These are phyloP conservation scores for Pinna nobilis DNA, from an alignment of 1,140 invertebrate genomes.

Conservation along the genomic window DNA sequence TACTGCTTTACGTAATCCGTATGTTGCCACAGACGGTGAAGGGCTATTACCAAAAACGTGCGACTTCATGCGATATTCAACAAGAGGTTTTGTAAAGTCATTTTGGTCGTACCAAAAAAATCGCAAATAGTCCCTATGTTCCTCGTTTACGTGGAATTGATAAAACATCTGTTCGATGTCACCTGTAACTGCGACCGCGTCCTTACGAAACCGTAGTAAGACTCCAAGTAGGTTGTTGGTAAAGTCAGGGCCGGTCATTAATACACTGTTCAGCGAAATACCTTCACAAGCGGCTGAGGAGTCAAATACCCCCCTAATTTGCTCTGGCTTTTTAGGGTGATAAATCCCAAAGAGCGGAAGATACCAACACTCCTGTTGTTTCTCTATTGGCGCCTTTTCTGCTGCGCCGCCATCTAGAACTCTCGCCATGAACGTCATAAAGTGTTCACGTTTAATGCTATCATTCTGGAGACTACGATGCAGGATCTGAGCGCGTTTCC, in stretches of 20 bases:
- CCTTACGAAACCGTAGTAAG: conserved; percentile 44
- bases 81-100: conserved; percentile 9
- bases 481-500: neutral
- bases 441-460: conserved; percentile 4
- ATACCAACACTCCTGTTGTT: conserved; percentile 33
- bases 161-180: conserved; percentile 46
- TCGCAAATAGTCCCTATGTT: conserved; percentile 33
- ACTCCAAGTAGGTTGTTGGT: conserved; percentile 57
- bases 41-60: conserved; percentile 44
- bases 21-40: conserved; percentile 37
- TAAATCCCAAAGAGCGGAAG: conserved; percentile 40
- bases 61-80: conserved; percentile 39
- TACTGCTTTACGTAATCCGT: conserved; percentile 22
- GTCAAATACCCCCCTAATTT: conserved; percentile 39
- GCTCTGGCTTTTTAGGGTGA: conserved; percentile 32
- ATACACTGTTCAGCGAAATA: conserved; percentile 48
- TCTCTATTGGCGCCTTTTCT: conserved; percentile 23
- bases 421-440: conserved; percentile 26
- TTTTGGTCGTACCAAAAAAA: conserved; percentile 44
- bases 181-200: conserved; percentile 33
- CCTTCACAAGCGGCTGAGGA: conserved; percentile 33
- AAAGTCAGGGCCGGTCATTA: conserved; percentile 64
- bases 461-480: conserved; percentile 9
- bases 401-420: conserved; percentile 20
- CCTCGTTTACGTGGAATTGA: conserved; percentile 19